Conservation (phyloP, 1,140 invertebrate species). For the Neotoxoptera formosana region DNA sequence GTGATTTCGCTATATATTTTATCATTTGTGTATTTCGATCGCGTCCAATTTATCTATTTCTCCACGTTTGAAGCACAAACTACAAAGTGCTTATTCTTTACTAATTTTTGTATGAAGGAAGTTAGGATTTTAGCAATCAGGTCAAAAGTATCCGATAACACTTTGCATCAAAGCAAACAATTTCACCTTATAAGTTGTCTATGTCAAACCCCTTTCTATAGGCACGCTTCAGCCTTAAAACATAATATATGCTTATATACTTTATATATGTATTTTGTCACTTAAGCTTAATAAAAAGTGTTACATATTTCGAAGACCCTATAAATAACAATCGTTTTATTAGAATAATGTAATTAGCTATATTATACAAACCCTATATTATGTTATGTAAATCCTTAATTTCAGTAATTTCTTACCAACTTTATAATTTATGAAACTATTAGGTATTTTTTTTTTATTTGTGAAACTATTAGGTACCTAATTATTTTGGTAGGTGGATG, state of each 20-base stretch:
- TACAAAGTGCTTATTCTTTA: background rate
- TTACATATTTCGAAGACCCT: background rate
- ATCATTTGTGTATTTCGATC: background rate
- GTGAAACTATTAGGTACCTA: background rate
- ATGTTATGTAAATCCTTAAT: background rate
- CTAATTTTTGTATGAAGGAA: background rate
- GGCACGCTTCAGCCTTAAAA: background rate
- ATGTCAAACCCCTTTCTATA: background rate
- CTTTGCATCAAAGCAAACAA: background rate
- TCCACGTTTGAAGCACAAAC: background rate
- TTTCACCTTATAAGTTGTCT: background rate
- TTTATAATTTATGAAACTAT: background rate
- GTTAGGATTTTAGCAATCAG: background rate
- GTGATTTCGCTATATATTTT: background rate
- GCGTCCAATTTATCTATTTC: background rate
- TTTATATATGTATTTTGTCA: background rate
- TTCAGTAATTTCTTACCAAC: background rate
- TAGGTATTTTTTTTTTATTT: no score
- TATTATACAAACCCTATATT: no score
- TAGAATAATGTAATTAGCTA: background rate
- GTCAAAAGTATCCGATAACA: background rate
- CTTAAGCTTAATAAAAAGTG: background rate
- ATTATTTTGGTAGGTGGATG: background rate
- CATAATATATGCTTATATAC: background rate
- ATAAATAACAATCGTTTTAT: background rate